phyloP scores from a whole-genome alignment of 2,797 vertebrate genomes.

The Denticeps clupeoides region DNA sequence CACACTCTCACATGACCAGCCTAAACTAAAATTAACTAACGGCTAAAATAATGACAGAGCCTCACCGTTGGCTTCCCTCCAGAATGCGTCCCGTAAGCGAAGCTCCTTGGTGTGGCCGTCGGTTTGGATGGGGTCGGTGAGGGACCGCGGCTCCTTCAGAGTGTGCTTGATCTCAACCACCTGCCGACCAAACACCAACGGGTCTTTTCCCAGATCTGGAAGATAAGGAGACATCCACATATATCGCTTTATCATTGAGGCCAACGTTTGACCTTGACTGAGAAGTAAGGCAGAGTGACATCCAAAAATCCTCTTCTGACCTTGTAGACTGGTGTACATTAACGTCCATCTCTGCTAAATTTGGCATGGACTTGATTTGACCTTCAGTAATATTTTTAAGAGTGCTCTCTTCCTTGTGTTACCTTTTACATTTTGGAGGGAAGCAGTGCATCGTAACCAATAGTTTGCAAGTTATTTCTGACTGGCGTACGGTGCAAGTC shows the following conservation, averaged over 20 bases:
- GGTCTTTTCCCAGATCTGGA: conserved; percentile 70
- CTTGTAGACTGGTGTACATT: too few relatives aligned
- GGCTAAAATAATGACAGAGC: neutral
- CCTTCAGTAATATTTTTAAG: neutral
- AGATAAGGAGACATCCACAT: too few relatives aligned
- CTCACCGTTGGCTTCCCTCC: conserved; percentile 61
- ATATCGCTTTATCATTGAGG: too few relatives aligned
- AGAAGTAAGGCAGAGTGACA: too few relatives aligned
- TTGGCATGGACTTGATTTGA: neutral
- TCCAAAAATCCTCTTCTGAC: too few relatives aligned
- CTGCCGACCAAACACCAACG: conserved; percentile 69
- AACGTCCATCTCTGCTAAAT: neutral
- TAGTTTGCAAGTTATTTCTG: too few relatives aligned
- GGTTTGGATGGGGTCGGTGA: conserved; percentile 63
- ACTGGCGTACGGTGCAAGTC: too few relatives aligned
- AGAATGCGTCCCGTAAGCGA: conserved; percentile 44
- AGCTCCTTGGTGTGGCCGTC: conserved; percentile 49
- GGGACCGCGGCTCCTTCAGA: conserved; percentile 69
- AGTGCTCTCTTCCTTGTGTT: too few relatives aligned
- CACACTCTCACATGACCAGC: too few relatives aligned
- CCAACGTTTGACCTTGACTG: neutral
- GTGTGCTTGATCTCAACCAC: conserved; percentile 82
- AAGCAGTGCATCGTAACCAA: too few relatives aligned
- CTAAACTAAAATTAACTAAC: too few relatives aligned
- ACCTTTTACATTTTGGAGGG: too few relatives aligned